Base-by-base conservation (phyloP, 2,113 vertebrate genomes). In the Dasyurus viverrinus region DNA sequence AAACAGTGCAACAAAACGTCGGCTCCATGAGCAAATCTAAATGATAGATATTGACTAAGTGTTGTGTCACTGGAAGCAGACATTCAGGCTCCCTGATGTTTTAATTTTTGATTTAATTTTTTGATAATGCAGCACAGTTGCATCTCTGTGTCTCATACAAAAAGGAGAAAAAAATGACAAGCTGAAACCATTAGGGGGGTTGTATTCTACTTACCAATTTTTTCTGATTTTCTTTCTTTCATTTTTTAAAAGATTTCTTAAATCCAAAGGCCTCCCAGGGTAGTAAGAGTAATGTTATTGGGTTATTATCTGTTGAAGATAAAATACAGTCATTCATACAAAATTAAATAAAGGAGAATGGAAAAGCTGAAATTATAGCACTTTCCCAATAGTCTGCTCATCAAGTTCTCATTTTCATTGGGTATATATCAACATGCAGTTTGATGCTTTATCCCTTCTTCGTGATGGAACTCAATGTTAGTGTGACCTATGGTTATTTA, bases 101-200 rank as follows among this genome's bases (percentile, higher is more conserved):
- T 98, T 98, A 98, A 98, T 98, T 98, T 98, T 98, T 98, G 94
- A 98, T 98, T 99, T 98, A 98, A 98, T 98, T 98, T 98, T 98
- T 98, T 98, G 97, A 98, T 98, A 98, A 98, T 95, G 93, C 60
- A 42, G 94, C 94, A 97, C 94, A 97, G 96, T 97, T 97, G 54
- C 94, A 97, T 22, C 94, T 96, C 54, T 94, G 93, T 98, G 95
- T 98, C 97, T 98, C 96, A 98, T 92, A 96, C 94, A 97, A 90
- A 60, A 95, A 94, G 92, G 54, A 92, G 93, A 90, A 92, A 95
- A 97, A 97, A 97, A 98, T 95, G 96, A 96, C 94, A 97, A 96
- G 93, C 76, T 60, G 94, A 97, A 97, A 97, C 53, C 94, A 93
- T 97, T 96, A 96, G 95, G 93, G 97, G 96, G 11, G 68, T 98